Percentiles rank a stretch among this genome's conserved stretches.
Conservation (phyloP, 2,888 invertebrate species). For the Azorinus chamasolen region DNA sequence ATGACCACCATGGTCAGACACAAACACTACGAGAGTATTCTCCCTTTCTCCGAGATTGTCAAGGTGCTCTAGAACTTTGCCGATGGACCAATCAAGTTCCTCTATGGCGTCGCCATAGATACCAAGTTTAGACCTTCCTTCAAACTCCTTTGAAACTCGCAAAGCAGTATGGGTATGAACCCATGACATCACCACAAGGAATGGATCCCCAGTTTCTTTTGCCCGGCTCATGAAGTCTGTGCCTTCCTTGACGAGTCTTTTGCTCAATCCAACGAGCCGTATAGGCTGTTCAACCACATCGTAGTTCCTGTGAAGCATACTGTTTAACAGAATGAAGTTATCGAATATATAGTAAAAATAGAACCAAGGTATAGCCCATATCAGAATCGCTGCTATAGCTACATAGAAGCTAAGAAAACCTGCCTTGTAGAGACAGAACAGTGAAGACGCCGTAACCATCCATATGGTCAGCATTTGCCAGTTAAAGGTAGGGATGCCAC, state of each 20-base stretch:
- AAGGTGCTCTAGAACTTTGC: conserved; percentile 86
- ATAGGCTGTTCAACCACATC: conserved; percentile 87
- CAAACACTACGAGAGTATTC: conserved; percentile 87
- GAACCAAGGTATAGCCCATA: conserved; percentile 33
- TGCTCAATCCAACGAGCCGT: conserved; percentile 84
- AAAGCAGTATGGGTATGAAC: conserved; percentile 91
- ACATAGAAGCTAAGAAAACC: conserved; percentile 29
- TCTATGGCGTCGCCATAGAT: conserved; percentile 88
- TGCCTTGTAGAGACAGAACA: conserved; percentile 44
- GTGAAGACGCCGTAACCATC: conserved; percentile 36
- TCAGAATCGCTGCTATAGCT: conserved; percentile 25
- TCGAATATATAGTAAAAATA: conserved; percentile 49
- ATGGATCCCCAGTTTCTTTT: conserved; percentile 81
- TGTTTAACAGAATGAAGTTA: conserved; percentile 76
- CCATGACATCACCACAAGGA: conserved; percentile 87
- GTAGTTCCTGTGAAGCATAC: conserved; percentile 83
- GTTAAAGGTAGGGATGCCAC: conserved; percentile 50
- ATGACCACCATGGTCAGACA: conserved; percentile 88
- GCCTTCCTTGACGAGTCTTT: conserved; percentile 78
- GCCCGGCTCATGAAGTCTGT: conserved; percentile 76
- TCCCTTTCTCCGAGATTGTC: conserved; percentile 79
- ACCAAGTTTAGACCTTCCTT: conserved; percentile 85
- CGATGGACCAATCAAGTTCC: conserved; percentile 88
- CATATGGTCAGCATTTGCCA: conserved; percentile 36
- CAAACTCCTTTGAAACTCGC: conserved; percentile 88